Evolutionary conservation across 2,888 invertebrate genomes (phyloP), one percentile per base, ranked within the genome.

Genomic region (Agrotis ipsilon): DNA sequence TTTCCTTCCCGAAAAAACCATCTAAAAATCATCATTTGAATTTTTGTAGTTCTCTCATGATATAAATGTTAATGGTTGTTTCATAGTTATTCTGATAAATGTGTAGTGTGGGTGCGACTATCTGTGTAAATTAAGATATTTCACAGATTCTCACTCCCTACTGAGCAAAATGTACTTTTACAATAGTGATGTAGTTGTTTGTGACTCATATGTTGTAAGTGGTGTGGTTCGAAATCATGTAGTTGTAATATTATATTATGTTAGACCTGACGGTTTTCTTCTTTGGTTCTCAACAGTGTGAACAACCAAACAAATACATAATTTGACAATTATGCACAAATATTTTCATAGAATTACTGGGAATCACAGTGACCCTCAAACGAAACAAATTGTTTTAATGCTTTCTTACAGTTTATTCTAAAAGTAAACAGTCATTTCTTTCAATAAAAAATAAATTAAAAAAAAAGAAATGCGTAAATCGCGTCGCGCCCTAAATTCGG

Each of bases 351-450:
- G 48, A 62, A 71, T 67, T 75, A 80, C 72, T 80, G 84, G 80
- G 91, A 92, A 83, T 77, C 91, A 88, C 82, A 89, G 86, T 78
- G 91, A 92, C 87, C 83, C 87, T 84, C 86, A 93, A 92, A 92
- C 90, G 80, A 94, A 94, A 94, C 92, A 93, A 92, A 91, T 87
- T 82, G n/a, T 77, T 87, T 89, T 88, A 93, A 93, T 92, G 90
- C 86, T 94, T 94, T 93, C 93, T 94, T 94, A 94, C 86, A 92
- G 87, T 96, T 96, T 96, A 96, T 96, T 96, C 94, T 95, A 95
- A 94, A 94, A 94, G 92, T 94, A 94, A 95, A 94, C 94, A 95
- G 94, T 94, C 94, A 92, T 93, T 92, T 91, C 91, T 91, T 92
- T 92, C 89, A 90, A 92, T 91, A 92, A 92, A 93, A 91, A 92